Conservation (phyloP, 35 echinoderm and acorn worm genomes). For the Patiria miniata region DNA sequence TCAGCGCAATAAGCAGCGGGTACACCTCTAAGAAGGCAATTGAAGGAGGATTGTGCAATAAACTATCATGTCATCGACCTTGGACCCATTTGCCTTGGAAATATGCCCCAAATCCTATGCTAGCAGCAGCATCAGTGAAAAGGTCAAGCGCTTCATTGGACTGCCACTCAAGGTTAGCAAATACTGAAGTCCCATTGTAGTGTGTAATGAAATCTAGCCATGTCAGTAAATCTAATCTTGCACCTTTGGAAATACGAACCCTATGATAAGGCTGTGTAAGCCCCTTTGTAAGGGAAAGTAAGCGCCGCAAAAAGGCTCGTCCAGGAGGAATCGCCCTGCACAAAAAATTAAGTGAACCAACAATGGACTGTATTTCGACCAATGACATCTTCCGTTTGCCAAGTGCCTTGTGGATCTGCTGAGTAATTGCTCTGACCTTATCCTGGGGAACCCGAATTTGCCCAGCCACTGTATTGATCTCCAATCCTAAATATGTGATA, state of each 20-base stretch:
- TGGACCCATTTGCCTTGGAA: slow-evolving; percentile 40
- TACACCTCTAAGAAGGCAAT: slow-evolving; percentile 42
- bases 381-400: not conserved
- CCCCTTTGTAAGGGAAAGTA: slow-evolving; percentile 23
- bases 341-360: slow-evolving; percentile 26
- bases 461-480: not conserved
- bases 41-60: not conserved
- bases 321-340: slow-evolving; percentile 23
- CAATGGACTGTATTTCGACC: not conserved
- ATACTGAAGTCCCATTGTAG: slow-evolving; percentile 35
- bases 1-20: slow-evolving; percentile 4
- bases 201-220: slow-evolving; percentile 26
- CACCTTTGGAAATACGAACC: not conserved
- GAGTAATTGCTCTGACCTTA: not conserved
- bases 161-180: not conserved
- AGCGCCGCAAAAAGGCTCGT: slow-evolving; percentile 5
- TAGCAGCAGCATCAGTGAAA: slow-evolving; percentile 36
- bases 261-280: not conserved
- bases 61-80: not conserved
- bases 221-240: not conserved
- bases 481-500: slow-evolving; percentile 11
- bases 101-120: slow-evolving; percentile 34
- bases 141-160: not conserved
- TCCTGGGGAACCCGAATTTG: slow-evolving; percentile 1
- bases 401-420: not conserved